Evolutionary conservation across 2,888 invertebrate species (phyloP), one percentile per base, ranked within the genome.

Genomic region (Helobdella robusta): DNA sequence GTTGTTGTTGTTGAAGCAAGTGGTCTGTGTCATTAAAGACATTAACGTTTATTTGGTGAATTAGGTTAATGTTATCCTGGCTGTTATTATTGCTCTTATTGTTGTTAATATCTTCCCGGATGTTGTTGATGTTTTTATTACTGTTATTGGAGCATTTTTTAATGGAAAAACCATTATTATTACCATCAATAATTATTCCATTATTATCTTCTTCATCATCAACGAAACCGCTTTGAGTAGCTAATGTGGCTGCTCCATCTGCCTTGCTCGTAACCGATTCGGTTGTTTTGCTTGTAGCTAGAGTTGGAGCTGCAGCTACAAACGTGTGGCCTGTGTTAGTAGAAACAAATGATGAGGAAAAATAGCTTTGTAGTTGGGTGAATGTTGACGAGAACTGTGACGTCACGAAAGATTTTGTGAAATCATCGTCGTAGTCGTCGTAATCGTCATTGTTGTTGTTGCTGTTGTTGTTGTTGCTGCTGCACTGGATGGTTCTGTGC

Each of bases 71-170:
- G 23, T 50, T 50, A n/a, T 50, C n/a, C 6, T 50, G n/a, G 6
- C 23, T 50, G n/a, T 50, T 50, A 11, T 50, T 50, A 50, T 50
- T 50, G n/a, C 23, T 50, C 6, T 50, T 50, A n/a, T 50, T 50
- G 6, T 50, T 50, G 23, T 50, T 50, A 11, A 5, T 50, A 50
- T 50, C 23, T 20, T 50, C 23, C 20, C 23, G 6, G 23, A 20
- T 50, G 23, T 11, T 50, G 6, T 50, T 50, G n/a, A 5, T 11
- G 23, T 50, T 6, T 11, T 50, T 50, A 50, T 6, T n/a, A 6
- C 5, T 11, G 23, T 50, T n/a, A 50, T 50, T 50, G 23, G n/a
- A 8, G 23, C 23, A 8, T 20, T n/a, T 50, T 11, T n/a, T 50
- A 50, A 8, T 11, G 6, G n/a, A 20, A n/a, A 20, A 20, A 11